Conservation (phyloP, 2,113 vertebrate species). For the Dendrocopos noguchii region DNA sequence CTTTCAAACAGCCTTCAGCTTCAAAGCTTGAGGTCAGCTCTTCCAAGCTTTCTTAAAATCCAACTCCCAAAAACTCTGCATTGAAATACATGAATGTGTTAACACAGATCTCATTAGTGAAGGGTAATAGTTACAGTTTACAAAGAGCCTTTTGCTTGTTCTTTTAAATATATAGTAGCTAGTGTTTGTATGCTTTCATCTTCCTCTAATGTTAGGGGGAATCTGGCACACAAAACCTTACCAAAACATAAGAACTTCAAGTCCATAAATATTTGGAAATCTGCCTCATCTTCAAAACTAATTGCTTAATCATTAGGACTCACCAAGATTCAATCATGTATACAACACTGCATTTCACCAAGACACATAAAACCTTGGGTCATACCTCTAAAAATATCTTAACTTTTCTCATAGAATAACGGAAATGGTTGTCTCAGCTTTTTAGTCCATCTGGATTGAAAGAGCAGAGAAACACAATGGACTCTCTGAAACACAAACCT, state of each 20-base stretch:
- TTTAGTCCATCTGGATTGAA: constrained; percentile 11
- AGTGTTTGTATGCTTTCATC: constrained; percentile 41
- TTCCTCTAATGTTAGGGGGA: neutral
- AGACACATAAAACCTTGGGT: neutral
- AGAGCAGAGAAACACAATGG: neutral
- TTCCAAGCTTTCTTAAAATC: neutral
- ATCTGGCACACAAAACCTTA: neutral
- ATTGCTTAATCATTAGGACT: neutral
- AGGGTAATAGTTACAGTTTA: constrained; percentile 9
- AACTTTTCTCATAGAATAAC: neutral
- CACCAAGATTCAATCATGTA: neutral
- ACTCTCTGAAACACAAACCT: neutral
- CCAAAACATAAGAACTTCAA: constrained; percentile 2
- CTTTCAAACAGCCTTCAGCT: neutral
- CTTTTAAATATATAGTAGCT: neutral
- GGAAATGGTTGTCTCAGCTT: neutral
- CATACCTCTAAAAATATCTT: neutral
- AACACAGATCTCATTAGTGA: neutral
- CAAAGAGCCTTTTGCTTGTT: neutral
- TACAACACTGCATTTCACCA: neutral
- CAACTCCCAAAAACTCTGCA: neutral
- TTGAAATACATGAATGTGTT: neutral
- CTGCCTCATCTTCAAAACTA: constrained; percentile 7
- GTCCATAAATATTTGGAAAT: constrained; percentile 36
- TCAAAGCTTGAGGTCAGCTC: neutral